Base-by-base conservation (phyloP, 2,888 invertebrate genomes). In the Epirrita christyi region DNA sequence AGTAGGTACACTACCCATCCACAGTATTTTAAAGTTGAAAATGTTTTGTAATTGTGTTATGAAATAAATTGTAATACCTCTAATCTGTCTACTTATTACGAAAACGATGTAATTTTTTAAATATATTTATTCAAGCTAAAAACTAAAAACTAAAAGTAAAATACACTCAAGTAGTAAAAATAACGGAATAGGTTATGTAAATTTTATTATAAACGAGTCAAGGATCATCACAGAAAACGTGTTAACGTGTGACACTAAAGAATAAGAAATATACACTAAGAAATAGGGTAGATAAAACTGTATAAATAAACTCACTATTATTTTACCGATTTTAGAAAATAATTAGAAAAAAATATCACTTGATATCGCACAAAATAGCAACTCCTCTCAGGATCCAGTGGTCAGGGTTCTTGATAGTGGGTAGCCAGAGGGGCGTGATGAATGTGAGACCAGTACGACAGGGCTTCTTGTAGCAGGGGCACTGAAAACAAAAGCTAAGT, bases 401-500 rank as follows among this genome's bases (percentile, higher is more conserved):
- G 61, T 97, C 97, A 0, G 97, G 96, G 73, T 94, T 94, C 56
- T 87, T 87, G 10, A 91, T 72, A 0, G 95, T 95, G 36, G 93
- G 93, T 59, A 97, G 78, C 95, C 95, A 96, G 11, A 97, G 81
- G 0, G 95, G 94, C 0, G 96, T 95, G 66, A 98, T 95, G 75
- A 96, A 96, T 49, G 96, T 96, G 51, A 96, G 86, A 66, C 96
- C 97, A 0, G 97, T 98, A 67, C 98, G 94, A 62, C 93, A 92
- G 1, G 97, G 95, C 80, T 97, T 98, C 86, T 97, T 98, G 82
- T 98, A 98, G 10, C 97, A 96, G 0, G 98, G 98, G 81, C 97
- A 97, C 95, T 96, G 78, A 7, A 71, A 68, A 55, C 42, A 52
- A 50, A 53, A 55, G 21, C 21, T 21, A 21, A 21, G 21, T 21